A percentile compares a stretch with the other conserved stretches of the same genome.
Evolutionary conservation across 2,888 invertebrate genomes (phyloP).

Genomic region (Tigriopus californicus): DNA sequence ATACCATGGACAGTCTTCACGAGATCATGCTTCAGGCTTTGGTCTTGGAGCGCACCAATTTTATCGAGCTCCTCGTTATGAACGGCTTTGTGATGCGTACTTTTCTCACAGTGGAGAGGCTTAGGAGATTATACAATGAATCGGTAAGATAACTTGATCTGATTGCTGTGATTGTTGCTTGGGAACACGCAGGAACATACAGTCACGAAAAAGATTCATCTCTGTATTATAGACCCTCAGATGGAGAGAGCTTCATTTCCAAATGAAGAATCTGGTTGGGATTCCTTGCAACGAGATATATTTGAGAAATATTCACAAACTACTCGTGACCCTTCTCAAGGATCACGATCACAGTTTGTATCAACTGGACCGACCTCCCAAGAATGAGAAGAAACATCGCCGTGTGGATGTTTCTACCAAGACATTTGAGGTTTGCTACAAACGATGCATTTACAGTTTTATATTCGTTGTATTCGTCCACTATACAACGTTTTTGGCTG

Average conservation of each 20-base stretch:
- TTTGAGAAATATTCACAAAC: constrained; percentile 17
- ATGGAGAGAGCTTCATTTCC: not conserved
- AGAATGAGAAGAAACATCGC: too few relatives aligned
- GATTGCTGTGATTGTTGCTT: too few relatives aligned
- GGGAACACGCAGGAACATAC: too few relatives aligned
- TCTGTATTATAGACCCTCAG: not conserved
- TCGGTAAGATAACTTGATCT: constrained; percentile 17
- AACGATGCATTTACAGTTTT: too few relatives aligned
- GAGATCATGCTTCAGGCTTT: constrained; percentile 26
- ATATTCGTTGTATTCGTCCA: too few relatives aligned
- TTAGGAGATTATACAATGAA: constrained; percentile 25
- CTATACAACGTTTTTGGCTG: too few relatives aligned
- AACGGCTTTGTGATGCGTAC: constrained; percentile 28
- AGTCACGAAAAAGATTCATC: too few relatives aligned
- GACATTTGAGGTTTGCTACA: too few relatives aligned
- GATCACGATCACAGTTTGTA: constrained; percentile 17
- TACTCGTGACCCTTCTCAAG: constrained; percentile 17
- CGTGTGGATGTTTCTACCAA: too few relatives aligned
- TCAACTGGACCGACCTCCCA: not conserved
- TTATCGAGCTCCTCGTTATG: constrained; percentile 28
- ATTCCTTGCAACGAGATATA: not conserved
- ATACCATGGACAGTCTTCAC: constrained; percentile 23
- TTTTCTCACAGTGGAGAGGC: constrained; percentile 25
- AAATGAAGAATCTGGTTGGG: not conserved
- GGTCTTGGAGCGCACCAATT: constrained; percentile 26